Evolutionary conservation across 2,113 vertebrate species (phyloP).

Genomic region (Trichechus manatus): DNA sequence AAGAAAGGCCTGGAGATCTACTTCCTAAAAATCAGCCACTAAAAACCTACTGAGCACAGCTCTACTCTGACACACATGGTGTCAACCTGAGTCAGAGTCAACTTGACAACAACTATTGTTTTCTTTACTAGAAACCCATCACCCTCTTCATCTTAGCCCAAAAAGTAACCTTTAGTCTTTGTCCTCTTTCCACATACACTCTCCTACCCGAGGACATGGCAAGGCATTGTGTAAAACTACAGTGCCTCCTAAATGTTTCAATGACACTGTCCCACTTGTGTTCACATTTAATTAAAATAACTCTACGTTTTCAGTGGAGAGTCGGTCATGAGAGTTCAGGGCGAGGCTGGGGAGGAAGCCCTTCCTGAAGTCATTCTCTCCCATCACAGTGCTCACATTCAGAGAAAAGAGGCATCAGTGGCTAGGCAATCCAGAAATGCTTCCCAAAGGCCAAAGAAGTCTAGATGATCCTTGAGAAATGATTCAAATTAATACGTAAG

Average conservation of each 20-base stretch:
- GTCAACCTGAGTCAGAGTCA: background rate
- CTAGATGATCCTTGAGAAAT: background rate
- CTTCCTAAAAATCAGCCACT: background rate
- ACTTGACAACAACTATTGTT: background rate
- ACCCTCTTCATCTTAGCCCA: background rate
- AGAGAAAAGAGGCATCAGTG: background rate
- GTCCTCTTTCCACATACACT: background rate
- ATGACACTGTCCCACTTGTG: background rate
- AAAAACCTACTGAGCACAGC: background rate
- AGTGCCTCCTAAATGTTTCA: background rate
- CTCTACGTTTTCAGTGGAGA: background rate
- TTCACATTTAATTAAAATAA: slow-evolving; percentile 32
- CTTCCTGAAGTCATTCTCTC: background rate
- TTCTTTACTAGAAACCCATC: background rate
- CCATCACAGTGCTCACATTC: background rate
- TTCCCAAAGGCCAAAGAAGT: background rate
- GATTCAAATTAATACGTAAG: background rate
- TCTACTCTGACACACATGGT: background rate
- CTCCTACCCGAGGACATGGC: background rate
- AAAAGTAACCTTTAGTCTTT: background rate
- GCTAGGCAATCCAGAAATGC: background rate
- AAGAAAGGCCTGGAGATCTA: background rate
- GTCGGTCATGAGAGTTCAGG: background rate
- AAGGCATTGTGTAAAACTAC: background rate
- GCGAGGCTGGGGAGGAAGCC: background rate